A percentile compares a stretch with the other conserved stretches of the same genome.
Evolutionary conservation across 1,140 invertebrate species (phyloP).

Genomic region (Uloborus diversus): DNA sequence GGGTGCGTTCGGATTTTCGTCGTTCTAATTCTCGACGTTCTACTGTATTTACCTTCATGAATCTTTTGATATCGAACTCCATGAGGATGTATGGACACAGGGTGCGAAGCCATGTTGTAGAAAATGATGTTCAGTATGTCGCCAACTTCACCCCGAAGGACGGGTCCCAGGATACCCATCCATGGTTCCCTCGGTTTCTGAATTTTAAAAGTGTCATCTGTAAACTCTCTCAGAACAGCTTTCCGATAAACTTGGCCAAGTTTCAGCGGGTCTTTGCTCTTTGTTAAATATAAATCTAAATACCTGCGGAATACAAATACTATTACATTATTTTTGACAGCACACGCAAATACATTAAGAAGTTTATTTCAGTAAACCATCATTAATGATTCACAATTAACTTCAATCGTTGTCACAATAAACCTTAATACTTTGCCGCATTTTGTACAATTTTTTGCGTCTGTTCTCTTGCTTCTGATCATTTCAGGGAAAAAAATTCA

Average conservation of each 20-base stretch:
- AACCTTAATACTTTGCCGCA: too few species aligned
- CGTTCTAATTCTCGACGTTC: too few species aligned
- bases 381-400: too few species aligned
- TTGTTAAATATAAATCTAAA: slow-evolving; percentile 33
- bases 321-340: not conserved
- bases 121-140: slow-evolving; percentile 62
- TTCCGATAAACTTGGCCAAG: slow-evolving; percentile 62
- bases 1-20: too few species aligned
- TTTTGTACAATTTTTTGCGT: too few species aligned
- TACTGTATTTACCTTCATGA: slow-evolving; percentile 52
- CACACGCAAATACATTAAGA: not conserved
- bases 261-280: slow-evolving; percentile 39
- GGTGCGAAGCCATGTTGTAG: slow-evolving; percentile 59
- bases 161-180: slow-evolving; percentile 61
- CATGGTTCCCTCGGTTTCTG: slow-evolving; percentile 57
- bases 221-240: slow-evolving; percentile 61
- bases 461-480: too few species aligned
- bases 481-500: too few species aligned
- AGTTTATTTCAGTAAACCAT: too few species aligned
- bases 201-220: slow-evolving; percentile 60
- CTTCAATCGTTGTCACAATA: too few species aligned
- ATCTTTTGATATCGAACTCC: slow-evolving; percentile 49
- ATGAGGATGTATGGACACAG: slow-evolving; percentile 60
- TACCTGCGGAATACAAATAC: slow-evolving; percentile 6
- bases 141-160: slow-evolving; percentile 61